Evolutionary conservation across 2,797 vertebrate genomes (phyloP), one percentile per base, ranked within the genome.

Genomic region (Enteromius trimaculatus): DNA sequence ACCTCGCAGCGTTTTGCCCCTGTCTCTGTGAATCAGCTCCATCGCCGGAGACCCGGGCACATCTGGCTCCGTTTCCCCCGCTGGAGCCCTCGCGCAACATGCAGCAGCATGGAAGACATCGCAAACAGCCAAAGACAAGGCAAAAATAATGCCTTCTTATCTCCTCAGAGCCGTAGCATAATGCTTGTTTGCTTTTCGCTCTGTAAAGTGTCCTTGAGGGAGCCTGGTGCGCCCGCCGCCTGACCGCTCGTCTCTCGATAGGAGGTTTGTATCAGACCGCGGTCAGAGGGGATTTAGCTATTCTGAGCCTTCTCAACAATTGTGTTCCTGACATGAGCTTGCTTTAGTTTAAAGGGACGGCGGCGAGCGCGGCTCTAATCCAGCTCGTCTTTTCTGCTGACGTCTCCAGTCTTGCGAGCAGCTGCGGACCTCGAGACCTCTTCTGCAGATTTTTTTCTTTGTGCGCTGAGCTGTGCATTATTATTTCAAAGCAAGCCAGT

Each of bases 271-370:
- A 70, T 74, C 51, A 65, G 58, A 78, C 82, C 71, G n/a, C 66
- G 66, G 79, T 77, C 83, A 77, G 84, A 82, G 47, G 60, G 88
- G 86, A 86, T 86, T 88, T 84, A 78, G 66, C 77, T 82, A 79
- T 31, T 78, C 75, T 88, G 83, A 87, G 82, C 85, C 82, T 77
- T 42, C 78, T 84, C 77, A 71, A 68, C 86, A 82, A 64, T 88
- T 89, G 87, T 86, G 77, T 72, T 86, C 76, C 69, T 88, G 82
- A 86, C 84, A 87, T 77, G 64, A 74, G 53, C 79, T 51, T 79
- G 72, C 76, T 78, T 82, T 80, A 80, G 85, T 82, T 85, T 53
- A 81, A 70, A 47, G 23, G 44, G 39, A 62, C 64, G 84, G 79
- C 37, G 55, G 55, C 44, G 84, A 70, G 34, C 44, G 10, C 7